phyloP scores from a whole-genome alignment of 2,888 invertebrate genomes.

The Melinopterus prodromus region DNA sequence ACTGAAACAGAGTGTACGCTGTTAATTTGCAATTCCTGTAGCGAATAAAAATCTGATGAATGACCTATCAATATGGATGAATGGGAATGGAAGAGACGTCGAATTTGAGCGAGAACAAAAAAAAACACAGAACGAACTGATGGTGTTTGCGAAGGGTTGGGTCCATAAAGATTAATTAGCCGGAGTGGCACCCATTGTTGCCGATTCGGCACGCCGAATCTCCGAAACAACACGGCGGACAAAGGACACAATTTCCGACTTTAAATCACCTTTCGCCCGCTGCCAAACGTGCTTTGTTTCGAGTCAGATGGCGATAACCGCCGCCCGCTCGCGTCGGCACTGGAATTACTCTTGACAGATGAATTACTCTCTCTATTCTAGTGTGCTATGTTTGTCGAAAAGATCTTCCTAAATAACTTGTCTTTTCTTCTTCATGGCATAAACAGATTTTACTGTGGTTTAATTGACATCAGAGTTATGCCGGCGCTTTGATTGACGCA shows the following conservation, averaged over 20 bases:
- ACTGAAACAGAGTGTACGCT: too few species aligned
- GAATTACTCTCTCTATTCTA: background rate
- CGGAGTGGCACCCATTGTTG: background rate
- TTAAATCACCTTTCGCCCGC: background rate
- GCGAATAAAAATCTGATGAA: too few species aligned
- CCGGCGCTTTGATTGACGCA: too few species aligned
- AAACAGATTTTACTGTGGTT: too few species aligned
- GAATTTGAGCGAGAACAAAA: background rate
- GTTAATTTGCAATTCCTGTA: too few species aligned
- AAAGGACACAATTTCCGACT: slow-evolving; percentile 4
- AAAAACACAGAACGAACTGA: background rate
- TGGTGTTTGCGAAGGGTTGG: background rate
- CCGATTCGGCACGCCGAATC: background rate
- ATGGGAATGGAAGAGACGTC: background rate
- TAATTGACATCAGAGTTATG: too few species aligned
- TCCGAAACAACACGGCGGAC: background rate
- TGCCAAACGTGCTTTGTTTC: background rate
- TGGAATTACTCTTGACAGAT: background rate
- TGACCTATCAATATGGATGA: too few species aligned
- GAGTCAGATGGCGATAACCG: background rate
- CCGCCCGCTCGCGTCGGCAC: background rate
- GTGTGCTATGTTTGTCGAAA: too few species aligned
- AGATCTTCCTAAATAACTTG: too few species aligned
- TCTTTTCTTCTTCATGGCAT: too few species aligned
- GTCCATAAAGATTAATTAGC: slow-evolving; percentile 4